Base-by-base conservation (phyloP, 2,888 invertebrate genomes). In the Caenorhabditis sp. region DNA sequence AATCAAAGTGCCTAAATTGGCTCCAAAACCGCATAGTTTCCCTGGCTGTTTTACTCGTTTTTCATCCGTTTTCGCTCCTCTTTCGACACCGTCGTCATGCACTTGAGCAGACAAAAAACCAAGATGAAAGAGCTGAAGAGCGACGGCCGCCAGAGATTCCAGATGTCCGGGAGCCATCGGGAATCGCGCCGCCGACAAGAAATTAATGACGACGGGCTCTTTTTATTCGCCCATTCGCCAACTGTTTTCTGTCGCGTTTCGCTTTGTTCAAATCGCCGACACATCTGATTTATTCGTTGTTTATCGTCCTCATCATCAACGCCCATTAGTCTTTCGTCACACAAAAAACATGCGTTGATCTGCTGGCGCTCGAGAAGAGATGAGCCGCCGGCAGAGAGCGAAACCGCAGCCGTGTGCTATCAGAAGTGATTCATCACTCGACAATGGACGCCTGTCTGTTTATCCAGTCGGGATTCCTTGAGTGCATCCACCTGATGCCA, bases 251-350 rank as follows among this genome's bases (percentile, higher is more conserved):
- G n/a, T n/a, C n/a, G n/a, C n/a, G n/a, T n/a, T n/a, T 55, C 55
- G 15, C 41, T 50, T 65, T 46, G 41, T 65, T 43, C 45, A 48
- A 50, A 41, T 41, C 37, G 39, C 35, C 45, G 45, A 46, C 39
- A 24, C 65, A 48, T 68, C 56, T 68, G 66, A 56, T 68, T 68
- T 68, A 68, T 68, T 58, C 58, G 66, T 55, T 68, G 66, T 68
- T 68, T 56, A 68, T 58, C 56, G 20, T 52, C 53, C 9, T 63
- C 41, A 50, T 45, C 53, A 37, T 53, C 55, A 15, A 43, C 6
- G 26, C 17, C 20, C 22, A 45, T 24, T 24, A n/a, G 46, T 46
- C 24, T 46, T 46, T 24, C 26, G 26, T 46, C 26, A 9, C 6
- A 26, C 46, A 24, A 24, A 46, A 46, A 46, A 46, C 46, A 46